Evolutionary conservation across 1,140 invertebrate species (phyloP).

Genomic region (Drosophila azteca): DNA sequence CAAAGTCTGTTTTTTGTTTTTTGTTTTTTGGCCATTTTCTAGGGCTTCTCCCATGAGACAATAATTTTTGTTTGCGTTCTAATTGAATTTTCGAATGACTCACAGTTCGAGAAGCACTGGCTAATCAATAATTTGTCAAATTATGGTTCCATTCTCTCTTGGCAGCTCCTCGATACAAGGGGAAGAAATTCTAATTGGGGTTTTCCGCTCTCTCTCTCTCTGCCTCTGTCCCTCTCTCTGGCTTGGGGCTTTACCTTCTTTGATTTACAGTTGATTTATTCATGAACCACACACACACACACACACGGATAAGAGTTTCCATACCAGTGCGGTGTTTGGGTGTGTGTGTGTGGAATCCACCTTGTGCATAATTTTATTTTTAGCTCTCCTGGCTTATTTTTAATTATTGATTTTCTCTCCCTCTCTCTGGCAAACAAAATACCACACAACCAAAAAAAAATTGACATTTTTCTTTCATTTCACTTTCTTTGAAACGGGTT

Average conservation of each 20-base stretch:
- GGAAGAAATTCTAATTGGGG: constrained; percentile 59
- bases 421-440: constrained; percentile 6
- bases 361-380: constrained; percentile 60
- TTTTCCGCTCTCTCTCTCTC: constrained; percentile 45
- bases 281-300: constrained; percentile 23
- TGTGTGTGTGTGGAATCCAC: constrained; percentile 24
- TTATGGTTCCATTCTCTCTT: constrained; percentile 22
- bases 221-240: constrained; percentile 7
- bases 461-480: constrained; percentile 11
- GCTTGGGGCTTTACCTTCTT: constrained; percentile 5
- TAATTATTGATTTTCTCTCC: constrained; percentile 63
- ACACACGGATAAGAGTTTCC: not conserved
- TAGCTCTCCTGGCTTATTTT: constrained; percentile 67
- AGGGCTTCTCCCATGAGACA: constrained; percentile 37
- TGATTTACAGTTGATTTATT: constrained; percentile 69
- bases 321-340: not conserved
- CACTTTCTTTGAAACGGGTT: constrained; percentile 38
- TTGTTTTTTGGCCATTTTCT: constrained; percentile 30
- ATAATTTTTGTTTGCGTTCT: constrained; percentile 8
- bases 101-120: constrained; percentile 27
- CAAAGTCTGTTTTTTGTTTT: too few relatives aligned
- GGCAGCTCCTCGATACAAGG: not conserved
- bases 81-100: constrained; percentile 47
- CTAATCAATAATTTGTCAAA: constrained; percentile 45
- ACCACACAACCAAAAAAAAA: not conserved